phyloP scores from a whole-genome alignment of 2,113 vertebrate species.

The Gasterosteus nipponicus region DNA sequence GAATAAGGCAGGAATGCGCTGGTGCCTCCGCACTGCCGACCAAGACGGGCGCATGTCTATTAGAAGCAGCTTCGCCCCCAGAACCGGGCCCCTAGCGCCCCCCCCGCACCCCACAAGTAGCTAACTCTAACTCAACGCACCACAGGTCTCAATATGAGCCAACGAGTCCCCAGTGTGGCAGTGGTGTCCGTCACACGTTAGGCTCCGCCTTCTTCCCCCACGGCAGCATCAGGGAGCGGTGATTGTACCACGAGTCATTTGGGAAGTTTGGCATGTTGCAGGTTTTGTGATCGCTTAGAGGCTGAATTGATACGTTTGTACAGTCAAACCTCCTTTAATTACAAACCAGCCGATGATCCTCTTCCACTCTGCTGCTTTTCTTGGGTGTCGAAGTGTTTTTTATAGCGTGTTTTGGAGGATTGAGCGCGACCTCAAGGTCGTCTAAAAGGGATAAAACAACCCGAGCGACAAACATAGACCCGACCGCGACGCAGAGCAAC shows the following conservation, averaged over 20 bases:
- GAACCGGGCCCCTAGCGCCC: constrained; percentile 22
- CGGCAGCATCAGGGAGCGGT: too few relatives aligned
- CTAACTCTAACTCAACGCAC: too few relatives aligned
- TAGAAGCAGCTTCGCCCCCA: constrained; percentile 56
- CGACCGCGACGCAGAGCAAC: constrained; percentile 12
- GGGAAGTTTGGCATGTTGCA: too few relatives aligned
- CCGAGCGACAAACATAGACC: constrained; percentile 39
- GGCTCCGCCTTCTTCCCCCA: too few relatives aligned
- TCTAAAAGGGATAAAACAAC: constrained; percentile 44
- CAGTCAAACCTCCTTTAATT: too few relatives aligned
- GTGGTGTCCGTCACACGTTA: too few relatives aligned
- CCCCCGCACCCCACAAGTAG: not conserved
- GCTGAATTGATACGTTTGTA: too few relatives aligned
- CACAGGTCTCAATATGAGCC: too few relatives aligned
- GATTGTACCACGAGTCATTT: too few relatives aligned
- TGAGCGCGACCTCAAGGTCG: constrained; percentile 12
- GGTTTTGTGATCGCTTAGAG: too few relatives aligned
- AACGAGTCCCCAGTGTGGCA: too few relatives aligned
- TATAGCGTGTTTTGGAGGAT: not conserved
- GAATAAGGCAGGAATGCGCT: constrained; percentile 77
- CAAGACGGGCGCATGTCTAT: constrained; percentile 41
- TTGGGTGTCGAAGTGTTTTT: constrained; percentile 14
- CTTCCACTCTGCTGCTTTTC: not conserved
- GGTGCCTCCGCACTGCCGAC: constrained; percentile 58
- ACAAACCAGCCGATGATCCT: not conserved